A percentile compares a stretch with the other conserved stretches of the same genome.
phyloP scores from a whole-genome alignment of 2,888 invertebrate species.

The Desoria tigrina region DNA sequence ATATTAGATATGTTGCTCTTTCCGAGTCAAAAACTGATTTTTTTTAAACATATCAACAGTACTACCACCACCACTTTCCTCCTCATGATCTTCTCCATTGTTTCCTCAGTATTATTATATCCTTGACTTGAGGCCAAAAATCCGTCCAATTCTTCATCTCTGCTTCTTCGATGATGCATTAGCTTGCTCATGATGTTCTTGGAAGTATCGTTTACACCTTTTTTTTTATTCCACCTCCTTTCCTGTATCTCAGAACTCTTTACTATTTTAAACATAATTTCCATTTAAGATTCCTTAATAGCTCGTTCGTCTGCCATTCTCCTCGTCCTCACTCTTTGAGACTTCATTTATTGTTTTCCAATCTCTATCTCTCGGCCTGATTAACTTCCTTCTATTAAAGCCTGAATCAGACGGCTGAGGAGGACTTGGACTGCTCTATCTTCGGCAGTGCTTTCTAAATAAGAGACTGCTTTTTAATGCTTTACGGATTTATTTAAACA shows the following conservation, averaged over 20 bases:
- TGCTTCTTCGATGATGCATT: background rate
- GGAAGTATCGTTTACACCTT: background rate
- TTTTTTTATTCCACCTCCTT: slow-evolving; percentile 17
- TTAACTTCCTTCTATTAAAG: no score
- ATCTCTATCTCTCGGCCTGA: background rate
- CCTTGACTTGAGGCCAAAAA: no score
- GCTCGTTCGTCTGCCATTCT: slow-evolving; percentile 5
- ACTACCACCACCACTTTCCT: background rate
- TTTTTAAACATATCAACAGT: background rate
- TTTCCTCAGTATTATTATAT: background rate
- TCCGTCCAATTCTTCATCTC: background rate
- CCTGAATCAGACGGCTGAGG: no score
- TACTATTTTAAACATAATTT: slow-evolving; percentile 16
- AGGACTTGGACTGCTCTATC: no score
- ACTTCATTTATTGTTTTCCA: background rate
- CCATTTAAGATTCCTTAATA: slow-evolving; percentile 22
- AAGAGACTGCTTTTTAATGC: no score
- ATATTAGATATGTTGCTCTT: slow-evolving; percentile 12
- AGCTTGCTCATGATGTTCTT: background rate
- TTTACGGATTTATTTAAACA: no score
- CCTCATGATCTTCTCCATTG: slow-evolving; percentile 5
- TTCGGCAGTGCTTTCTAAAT: no score
- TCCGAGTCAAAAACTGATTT: slow-evolving; percentile 2
- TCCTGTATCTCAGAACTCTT: slow-evolving; percentile 4
- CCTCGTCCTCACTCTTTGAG: background rate